Conservation (phyloP, 2,113 vertebrate genomes). For the Blennius ocellaris region DNA sequence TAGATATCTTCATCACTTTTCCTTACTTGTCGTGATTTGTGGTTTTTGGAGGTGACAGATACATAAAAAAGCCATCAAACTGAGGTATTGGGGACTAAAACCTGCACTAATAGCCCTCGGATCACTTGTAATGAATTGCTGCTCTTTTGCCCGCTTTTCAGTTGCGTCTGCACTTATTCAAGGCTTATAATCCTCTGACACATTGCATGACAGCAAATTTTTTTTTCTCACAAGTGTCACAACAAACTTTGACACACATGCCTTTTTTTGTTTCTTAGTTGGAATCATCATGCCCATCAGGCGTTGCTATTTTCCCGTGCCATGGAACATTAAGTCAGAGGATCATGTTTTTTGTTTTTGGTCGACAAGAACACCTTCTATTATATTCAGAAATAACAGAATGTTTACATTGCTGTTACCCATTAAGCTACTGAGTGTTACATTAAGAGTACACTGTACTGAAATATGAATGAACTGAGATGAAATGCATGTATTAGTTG, state of each 20-base stretch:
- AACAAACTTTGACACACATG: slow-evolving; percentile 11
- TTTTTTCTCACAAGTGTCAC: background rate
- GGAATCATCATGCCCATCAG: background rate
- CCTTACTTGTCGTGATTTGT: slow-evolving; percentile 13
- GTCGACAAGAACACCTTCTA: background rate
- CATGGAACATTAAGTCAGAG: background rate
- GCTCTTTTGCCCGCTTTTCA: background rate
- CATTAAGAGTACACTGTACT: slow-evolving; percentile 26
- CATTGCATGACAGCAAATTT: background rate
- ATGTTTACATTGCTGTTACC: slow-evolving; percentile 1
- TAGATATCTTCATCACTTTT: background rate
- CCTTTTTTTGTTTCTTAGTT: slow-evolving; percentile 3
- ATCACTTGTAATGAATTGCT: background rate
- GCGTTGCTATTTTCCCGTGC: background rate
- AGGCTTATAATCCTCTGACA: background rate
- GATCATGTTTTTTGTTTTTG: background rate
- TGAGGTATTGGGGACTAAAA: slow-evolving; percentile 18
- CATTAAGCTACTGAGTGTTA: slow-evolving; percentile 19
- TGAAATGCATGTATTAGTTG: background rate
- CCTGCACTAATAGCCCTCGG: slow-evolving; percentile 6
- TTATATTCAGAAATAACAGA: background rate
- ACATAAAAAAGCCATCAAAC: slow-evolving; percentile 13
- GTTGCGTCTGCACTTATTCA: background rate
- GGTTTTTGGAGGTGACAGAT: slow-evolving; percentile 20
- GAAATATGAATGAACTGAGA: slow-evolving; percentile 33